Percentiles rank a stretch among this genome's conserved stretches.
Conservation (phyloP, 2,888 invertebrate genomes). For the Pammene fasciana region DNA sequence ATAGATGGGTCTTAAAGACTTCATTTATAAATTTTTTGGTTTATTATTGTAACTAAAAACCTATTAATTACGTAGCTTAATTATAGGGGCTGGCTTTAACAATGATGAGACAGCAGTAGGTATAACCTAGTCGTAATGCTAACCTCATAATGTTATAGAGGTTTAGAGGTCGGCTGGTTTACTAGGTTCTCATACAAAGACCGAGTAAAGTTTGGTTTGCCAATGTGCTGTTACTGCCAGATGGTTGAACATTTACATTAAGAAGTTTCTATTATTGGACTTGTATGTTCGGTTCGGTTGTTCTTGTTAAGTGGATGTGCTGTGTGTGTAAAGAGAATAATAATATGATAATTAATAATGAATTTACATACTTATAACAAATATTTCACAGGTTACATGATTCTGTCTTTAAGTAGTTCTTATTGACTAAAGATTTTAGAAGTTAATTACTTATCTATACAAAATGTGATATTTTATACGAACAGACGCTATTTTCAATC, state of each 20-base stretch:
- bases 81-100: too few relatives aligned
- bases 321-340: slow-evolving; percentile 10
- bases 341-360: neutral
- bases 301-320: slow-evolving; percentile 32
- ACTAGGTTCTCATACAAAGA: slow-evolving; percentile 39
- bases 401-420: too few relatives aligned
- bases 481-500: too few relatives aligned
- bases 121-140: slow-evolving; percentile 28
- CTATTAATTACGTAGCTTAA: too few relatives aligned
- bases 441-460: too few relatives aligned
- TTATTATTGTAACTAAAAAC: too few relatives aligned
- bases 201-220: slow-evolving; percentile 41
- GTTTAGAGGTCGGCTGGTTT: slow-evolving; percentile 40
- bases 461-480: too few relatives aligned
- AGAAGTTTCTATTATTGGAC: slow-evolving; percentile 43
- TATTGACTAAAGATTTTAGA: too few relatives aligned
- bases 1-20: too few relatives aligned
- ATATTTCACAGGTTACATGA: too few relatives aligned
- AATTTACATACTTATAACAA: too few relatives aligned
- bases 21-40: too few relatives aligned
- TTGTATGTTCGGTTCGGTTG: slow-evolving; percentile 41
- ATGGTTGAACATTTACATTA: slow-evolving; percentile 43
- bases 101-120: slow-evolving; percentile 12
- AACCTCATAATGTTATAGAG: slow-evolving; percentile 41
- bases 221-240: slow-evolving; percentile 43